phyloP scores from a whole-genome alignment of 2,113 vertebrate genomes.

The Ochotona princeps region DNA sequence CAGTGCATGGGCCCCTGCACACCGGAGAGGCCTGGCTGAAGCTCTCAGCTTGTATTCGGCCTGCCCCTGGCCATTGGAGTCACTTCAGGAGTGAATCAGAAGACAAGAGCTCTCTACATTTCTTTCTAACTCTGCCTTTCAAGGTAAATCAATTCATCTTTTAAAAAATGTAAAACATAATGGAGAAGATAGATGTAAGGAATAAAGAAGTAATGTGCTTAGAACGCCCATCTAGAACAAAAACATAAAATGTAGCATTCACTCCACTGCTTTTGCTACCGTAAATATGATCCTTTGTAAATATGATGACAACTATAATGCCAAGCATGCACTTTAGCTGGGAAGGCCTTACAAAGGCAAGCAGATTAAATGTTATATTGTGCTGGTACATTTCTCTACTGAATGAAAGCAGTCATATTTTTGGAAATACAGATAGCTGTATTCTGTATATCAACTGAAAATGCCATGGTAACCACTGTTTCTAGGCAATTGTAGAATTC shows the following conservation, averaged over 20 bases:
- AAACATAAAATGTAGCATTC: background rate
- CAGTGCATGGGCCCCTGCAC: too few species aligned
- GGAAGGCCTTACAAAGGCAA: background rate
- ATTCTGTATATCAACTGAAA: constrained; percentile 64
- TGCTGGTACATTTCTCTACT: constrained; percentile 46
- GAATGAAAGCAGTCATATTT: constrained; percentile 75
- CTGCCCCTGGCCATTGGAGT: too few species aligned
- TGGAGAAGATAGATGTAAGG: background rate
- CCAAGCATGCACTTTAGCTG: background rate
- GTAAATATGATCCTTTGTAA: constrained; percentile 4
- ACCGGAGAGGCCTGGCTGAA: too few species aligned
- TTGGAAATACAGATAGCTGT: constrained; percentile 71
- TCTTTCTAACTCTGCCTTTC: too few species aligned
- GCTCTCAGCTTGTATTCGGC: too few species aligned
- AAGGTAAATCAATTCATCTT: too few species aligned
- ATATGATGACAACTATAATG: background rate
- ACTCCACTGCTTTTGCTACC: background rate
- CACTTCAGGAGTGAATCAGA: too few species aligned
- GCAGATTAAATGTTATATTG: constrained; percentile 23
- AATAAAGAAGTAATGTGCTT: constrained; percentile 11
- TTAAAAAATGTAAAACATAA: constrained; percentile 18
- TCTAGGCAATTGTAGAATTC: constrained; percentile 71
- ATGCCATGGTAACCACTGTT: constrained; percentile 75
- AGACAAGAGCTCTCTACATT: too few species aligned
- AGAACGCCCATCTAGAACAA: background rate